Percentiles rank a stretch among this genome's conserved stretches.
Evolutionary conservation across 2,888 invertebrate genomes (phyloP).

Genomic region (Lepidocyrtoides sp.): DNA sequence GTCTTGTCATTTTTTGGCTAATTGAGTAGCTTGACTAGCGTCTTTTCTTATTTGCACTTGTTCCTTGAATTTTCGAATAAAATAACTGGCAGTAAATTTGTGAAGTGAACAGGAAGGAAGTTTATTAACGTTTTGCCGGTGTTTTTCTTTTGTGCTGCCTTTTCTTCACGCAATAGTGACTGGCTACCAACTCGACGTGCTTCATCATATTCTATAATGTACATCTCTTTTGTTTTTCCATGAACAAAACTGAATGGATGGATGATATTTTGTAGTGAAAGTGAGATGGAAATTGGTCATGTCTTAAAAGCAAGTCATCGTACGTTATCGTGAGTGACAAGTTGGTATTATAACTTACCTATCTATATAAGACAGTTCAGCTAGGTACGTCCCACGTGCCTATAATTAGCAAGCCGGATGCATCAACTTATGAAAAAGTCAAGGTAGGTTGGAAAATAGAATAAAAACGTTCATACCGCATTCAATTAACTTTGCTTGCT

Average conservation of each 20-base stretch:
- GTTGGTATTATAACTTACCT: not conserved
- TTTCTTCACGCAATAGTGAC: too few species aligned
- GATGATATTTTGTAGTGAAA: not conserved
- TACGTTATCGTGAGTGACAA: not conserved
- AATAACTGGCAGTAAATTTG: not conserved
- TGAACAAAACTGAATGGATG: not conserved
- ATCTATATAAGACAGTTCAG: not conserved
- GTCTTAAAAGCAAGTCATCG: too few species aligned
- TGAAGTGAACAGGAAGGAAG: slow-evolving; percentile 37
- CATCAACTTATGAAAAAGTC: slow-evolving; percentile 47
- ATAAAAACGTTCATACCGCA: not conserved
- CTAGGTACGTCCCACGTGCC: not conserved
- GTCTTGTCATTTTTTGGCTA: not conserved
- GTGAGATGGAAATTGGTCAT: not conserved
- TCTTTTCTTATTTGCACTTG: not conserved
- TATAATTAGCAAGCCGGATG: slow-evolving; percentile 39
- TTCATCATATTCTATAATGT: too few species aligned
- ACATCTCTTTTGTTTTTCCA: not conserved
- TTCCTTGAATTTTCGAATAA: slow-evolving; percentile 9
- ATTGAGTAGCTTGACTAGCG: not conserved
- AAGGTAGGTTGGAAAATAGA: slow-evolving; percentile 27
- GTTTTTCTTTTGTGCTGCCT: not conserved
- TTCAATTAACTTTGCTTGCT: not conserved
- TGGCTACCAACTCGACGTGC: too few species aligned
- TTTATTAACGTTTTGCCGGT: slow-evolving; percentile 3